Percentiles rank a stretch among this genome's conserved stretches.
These are phyloP conservation scores for Trichonephila clavipes DNA, from an alignment of 1,140 invertebrate genomes.

Conservation along the genomic window DNA sequence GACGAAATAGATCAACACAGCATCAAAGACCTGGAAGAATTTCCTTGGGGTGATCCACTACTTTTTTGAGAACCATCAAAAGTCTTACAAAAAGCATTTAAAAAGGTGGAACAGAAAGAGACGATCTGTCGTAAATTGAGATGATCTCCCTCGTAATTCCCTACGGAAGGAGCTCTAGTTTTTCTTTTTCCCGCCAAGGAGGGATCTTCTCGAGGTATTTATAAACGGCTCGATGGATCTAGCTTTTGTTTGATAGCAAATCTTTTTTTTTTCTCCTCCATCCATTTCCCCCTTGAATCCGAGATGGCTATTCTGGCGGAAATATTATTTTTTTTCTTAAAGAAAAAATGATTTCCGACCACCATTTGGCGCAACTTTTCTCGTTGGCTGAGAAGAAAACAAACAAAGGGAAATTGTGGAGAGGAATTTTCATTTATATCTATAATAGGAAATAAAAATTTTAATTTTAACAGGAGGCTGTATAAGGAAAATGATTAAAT, in stretches of 20 bases:
- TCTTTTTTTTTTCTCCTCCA: not conserved
- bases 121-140: constrained; percentile 67
- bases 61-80: constrained; percentile 38
- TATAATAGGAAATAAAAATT: no score
- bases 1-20: constrained; percentile 51
- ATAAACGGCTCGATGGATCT: constrained; percentile 53
- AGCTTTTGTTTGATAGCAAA: constrained; percentile 22
- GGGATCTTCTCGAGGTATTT: constrained; percentile 37
- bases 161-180: constrained; percentile 11
- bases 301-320: constrained; percentile 16
- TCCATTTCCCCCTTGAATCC: not conserved
- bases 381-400: not conserved
- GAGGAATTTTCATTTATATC: no score
- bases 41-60: not conserved
- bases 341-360: not conserved
- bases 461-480: no score
- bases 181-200: not conserved
- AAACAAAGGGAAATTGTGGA: no score
- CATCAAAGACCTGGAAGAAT: constrained; percentile 31
- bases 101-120: constrained; percentile 26
- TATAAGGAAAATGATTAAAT: no score
- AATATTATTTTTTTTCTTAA: not conserved
- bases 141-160: constrained; percentile 61
- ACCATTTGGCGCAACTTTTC: not conserved
- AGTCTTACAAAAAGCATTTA: constrained; percentile 45